Percentiles rank a stretch among this genome's conserved stretches.
Evolutionary conservation across 2,797 vertebrate genomes (phyloP).

Genomic region (Cercopithecus neglectus): DNA sequence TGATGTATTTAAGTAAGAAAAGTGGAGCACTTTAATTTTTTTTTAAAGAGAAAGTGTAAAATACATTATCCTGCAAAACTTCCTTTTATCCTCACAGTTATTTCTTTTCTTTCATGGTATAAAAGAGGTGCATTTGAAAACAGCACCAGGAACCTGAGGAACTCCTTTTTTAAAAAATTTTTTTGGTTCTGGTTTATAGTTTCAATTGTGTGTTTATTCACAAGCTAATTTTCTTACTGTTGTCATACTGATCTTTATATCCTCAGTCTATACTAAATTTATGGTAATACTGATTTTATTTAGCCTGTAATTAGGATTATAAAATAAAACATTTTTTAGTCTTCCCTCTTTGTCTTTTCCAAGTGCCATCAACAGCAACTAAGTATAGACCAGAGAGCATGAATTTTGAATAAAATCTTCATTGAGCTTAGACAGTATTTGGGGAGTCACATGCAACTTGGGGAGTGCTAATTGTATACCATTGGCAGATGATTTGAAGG

Average conservation of each 20-base stretch:
- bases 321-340: slow-evolving; percentile 48
- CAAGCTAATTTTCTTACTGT: slow-evolving; percentile 35
- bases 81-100: not conserved
- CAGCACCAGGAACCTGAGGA: not conserved
- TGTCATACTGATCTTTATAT: slow-evolving; percentile 25
- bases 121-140: slow-evolving; percentile 17
- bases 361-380: slow-evolving; percentile 10
- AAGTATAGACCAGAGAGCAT: not conserved
- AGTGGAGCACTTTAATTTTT: not conserved
- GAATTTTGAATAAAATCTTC: slow-evolving; percentile 30
- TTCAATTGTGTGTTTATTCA: slow-evolving; percentile 26
- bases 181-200: slow-evolving; percentile 20
- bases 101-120: not conserved
- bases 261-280: slow-evolving; percentile 4
- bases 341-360: not conserved
- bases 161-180: not conserved
- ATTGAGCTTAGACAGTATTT: not conserved
- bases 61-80: not conserved
- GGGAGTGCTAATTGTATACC: not conserved
- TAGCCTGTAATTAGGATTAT: slow-evolving; percentile 40
- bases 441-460: slow-evolving; percentile 12
- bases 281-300: slow-evolving; percentile 19
- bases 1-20: not conserved
- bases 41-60: slow-evolving; percentile 40
- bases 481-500: slow-evolving; percentile 34